These are phyloP conservation scores for Diarsia dahlii DNA, from an alignment of 2,888 invertebrate species.

Conservation along the genomic window DNA sequence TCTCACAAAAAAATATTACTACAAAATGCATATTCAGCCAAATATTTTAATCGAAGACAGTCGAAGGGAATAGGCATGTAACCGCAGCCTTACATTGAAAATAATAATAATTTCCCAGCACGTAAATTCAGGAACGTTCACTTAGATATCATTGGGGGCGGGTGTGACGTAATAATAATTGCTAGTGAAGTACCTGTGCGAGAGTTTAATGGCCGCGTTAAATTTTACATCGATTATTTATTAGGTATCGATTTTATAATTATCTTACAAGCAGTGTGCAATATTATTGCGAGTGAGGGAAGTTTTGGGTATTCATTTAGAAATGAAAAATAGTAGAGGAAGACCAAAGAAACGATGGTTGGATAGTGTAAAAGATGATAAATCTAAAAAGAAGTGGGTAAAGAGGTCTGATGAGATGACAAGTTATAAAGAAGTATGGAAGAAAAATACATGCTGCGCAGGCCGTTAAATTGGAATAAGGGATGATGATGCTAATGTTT, in stretches of 20 bases:
- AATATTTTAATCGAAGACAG: no score
- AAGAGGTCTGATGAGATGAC: no score
- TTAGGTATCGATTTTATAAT: background rate
- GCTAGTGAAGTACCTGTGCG: constrained; percentile 31
- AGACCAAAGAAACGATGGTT: no score
- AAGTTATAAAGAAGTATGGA: no score
- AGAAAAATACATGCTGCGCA: no score
- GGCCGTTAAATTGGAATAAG: no score
- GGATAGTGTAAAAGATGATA: no score
- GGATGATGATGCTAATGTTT: no score
- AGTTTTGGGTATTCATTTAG: no score
- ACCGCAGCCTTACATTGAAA: constrained; percentile 30
- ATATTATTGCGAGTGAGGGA: background rate
- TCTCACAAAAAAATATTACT: no score
- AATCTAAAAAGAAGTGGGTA: no score
- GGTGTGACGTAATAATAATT: constrained; percentile 49
- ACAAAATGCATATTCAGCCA: background rate
- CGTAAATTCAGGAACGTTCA: constrained; percentile 55
- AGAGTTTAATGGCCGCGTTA: background rate
- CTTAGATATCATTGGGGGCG: constrained; percentile 49
- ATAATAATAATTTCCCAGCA: constrained; percentile 60
- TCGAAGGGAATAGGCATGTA: background rate
- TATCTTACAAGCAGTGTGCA: background rate
- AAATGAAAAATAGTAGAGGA: no score
- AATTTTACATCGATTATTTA: constrained; percentile 1